Evolutionary conservation across 2,888 invertebrate species (phyloP).

Genomic region (Ametastegia equiseti): DNA sequence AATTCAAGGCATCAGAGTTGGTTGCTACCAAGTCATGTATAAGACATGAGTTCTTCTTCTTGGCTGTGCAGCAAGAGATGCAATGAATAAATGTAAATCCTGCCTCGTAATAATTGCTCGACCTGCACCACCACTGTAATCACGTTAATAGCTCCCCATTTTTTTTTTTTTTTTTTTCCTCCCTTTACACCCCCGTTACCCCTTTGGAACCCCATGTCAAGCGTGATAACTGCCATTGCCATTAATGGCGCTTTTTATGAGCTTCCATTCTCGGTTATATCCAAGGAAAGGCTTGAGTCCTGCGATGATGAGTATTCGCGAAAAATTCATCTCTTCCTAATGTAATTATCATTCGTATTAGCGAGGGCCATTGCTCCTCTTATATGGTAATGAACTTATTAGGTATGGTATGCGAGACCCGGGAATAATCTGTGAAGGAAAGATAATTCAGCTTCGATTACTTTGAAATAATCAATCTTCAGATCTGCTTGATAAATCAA

Average conservation of each 20-base stretch:
- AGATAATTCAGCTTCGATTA: neutral
- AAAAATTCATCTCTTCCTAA: neutral
- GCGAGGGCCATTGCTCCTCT: neutral
- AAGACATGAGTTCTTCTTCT: conserved; percentile 65
- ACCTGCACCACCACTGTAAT: conserved; percentile 52
- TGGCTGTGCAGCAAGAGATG: conserved; percentile 52
- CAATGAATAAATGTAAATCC: conserved; percentile 46
- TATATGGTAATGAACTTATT: conserved; percentile 16
- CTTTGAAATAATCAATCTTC: conserved; percentile 18
- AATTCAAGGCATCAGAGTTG: conserved; percentile 44
- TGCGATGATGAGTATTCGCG: neutral
- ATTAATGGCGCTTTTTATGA: conserved; percentile 61
- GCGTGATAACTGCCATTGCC: conserved; percentile 54
- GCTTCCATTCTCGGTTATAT: conserved; percentile 35
- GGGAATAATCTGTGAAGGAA: neutral
- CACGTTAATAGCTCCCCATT: conserved; percentile 51
- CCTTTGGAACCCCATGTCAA: conserved; percentile 14
- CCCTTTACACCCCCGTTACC: conserved; percentile 16
- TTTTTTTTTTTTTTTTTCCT: conserved; percentile 39
- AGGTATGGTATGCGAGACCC: conserved; percentile 14
- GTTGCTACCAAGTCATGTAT: conserved; percentile 67
- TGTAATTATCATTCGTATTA: neutral
- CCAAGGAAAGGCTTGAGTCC: neutral
- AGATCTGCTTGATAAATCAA: neutral
- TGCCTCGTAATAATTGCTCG: conserved; percentile 54